These are phyloP conservation scores for Trissolcus japonicus DNA, from an alignment of 2,888 invertebrate genomes.

Conservation along the genomic window DNA sequence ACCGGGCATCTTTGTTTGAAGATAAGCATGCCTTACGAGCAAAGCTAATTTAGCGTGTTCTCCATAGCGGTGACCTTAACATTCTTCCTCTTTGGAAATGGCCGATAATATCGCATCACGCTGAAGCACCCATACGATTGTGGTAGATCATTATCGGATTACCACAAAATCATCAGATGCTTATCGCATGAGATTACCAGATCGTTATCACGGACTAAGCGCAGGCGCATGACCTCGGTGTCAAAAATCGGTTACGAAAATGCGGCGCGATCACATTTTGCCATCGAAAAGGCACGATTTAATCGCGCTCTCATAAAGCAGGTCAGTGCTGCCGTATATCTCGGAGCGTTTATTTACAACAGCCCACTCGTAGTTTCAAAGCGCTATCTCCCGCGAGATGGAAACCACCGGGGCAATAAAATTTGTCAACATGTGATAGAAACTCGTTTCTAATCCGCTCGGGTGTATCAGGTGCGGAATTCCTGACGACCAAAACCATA, in stretches of 20 bases:
- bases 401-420: background rate
- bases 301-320: too few relatives aligned
- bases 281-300: too few relatives aligned
- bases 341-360: too few relatives aligned
- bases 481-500: background rate
- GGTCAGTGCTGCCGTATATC: too few relatives aligned
- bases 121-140: slow-evolving; percentile 23
- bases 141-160: slow-evolving; percentile 36
- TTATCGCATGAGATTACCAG: slow-evolving; percentile 30
- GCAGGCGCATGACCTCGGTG: slow-evolving; percentile 21
- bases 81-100: slow-evolving; percentile 31
- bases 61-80: slow-evolving; percentile 31
- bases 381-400: too few relatives aligned
- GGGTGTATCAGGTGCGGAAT: background rate
- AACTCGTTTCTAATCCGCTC: slow-evolving; percentile 5
- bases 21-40: slow-evolving; percentile 24
- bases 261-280: too few relatives aligned
- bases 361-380: too few relatives aligned
- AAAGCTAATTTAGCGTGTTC: slow-evolving; percentile 31
- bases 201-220: slow-evolving; percentile 31
- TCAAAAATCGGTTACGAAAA: too few relatives aligned
- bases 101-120: slow-evolving; percentile 25
- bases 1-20: slow-evolving; percentile 27
- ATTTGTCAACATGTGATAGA: slow-evolving; percentile 11
- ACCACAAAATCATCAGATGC: slow-evolving; percentile 34